Evolutionary conservation across 2,888 invertebrate species (phyloP), one percentile per base, ranked within the genome.

Genomic region (Yponomeuta cagnagella): DNA sequence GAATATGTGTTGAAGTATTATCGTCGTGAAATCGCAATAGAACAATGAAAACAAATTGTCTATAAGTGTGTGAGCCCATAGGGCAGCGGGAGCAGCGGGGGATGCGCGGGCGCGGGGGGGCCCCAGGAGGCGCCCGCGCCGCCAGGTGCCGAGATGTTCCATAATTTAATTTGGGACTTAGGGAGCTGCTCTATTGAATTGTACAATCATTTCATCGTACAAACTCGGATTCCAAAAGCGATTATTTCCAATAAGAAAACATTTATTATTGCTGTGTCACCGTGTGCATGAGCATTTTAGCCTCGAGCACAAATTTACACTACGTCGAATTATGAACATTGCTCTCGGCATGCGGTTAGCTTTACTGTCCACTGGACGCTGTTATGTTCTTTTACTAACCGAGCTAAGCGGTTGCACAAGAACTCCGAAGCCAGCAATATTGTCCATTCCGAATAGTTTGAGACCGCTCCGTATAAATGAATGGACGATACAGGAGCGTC

Each of bases 141-240:
- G 80, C 83, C 91, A 90, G 90, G 90, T 91, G 90, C 88, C 84
- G 85, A 86, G 88, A 87, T 88, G 88, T 88, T 88, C 84, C 88
- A 88, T 91, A 89, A 92, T 92, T 90, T 91, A 92, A 92, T 91
- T 92, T 91, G 91, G 91, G 91, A 90, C 88, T 89, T 85, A 83
- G 91, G 91, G 90, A 90, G 84, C 86, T 86, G 84, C 85, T 87
- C 85, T 88, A 89, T 90, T 87, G 88, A 89, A 89, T 82, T 82
- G 85, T 82, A 80, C 84, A 87, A 88, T 89, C 88, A 86, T 88
- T 88, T 86, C 85, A 85, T 85, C 85, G 80, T 80, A 75, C 79
- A 67, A 69, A 65, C 70, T 69, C 70, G 77, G 79, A 78, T 81
- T 79, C 80, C 74, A 74, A 75, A 78, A 82, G 79, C 80, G 80